Evolutionary conservation across 1,140 invertebrate genomes (phyloP).

Genomic region (Eumaeus atala): DNA sequence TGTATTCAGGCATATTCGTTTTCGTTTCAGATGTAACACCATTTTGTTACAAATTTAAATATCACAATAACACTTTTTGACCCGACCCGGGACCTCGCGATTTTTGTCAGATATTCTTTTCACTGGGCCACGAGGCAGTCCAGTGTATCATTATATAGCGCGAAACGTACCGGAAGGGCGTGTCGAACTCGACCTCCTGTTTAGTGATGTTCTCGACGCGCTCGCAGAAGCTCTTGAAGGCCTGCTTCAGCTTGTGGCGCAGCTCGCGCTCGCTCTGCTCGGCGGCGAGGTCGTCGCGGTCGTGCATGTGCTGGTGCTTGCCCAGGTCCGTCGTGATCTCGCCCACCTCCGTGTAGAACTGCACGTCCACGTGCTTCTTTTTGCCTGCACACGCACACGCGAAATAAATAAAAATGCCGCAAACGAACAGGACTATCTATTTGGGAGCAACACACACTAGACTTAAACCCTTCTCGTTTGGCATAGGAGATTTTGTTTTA

Average conservation of each 20-base stretch:
- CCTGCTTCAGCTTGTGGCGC: constrained; percentile 95
- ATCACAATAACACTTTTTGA: no score
- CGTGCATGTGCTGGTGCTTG: constrained; percentile 99
- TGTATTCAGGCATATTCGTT: no score
- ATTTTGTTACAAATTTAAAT: no score
- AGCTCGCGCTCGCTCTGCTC: constrained; percentile 98
- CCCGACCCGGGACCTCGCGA: no score
- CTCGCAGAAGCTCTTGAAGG: constrained; percentile 99
- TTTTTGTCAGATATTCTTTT: no score
- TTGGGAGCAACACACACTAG: no score
- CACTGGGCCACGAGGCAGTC: no score
- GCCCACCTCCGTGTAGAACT: constrained; percentile 99
- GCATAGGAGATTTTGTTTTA: no score
- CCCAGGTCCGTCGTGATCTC: constrained; percentile 99
- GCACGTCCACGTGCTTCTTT: constrained; percentile 99
- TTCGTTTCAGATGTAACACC: no score
- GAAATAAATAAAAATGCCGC: no score
- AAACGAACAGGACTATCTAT: no score
- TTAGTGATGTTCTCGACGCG: constrained; percentile 98
- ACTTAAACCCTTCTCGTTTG: no score
- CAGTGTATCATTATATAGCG: not conserved
- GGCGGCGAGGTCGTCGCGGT: constrained; percentile 97
- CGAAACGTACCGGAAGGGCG: constrained; percentile 85
- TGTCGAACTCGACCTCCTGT: constrained; percentile 98
- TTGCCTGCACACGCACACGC: constrained; percentile 75